These are phyloP conservation scores for Trichopoda pennipes DNA, from an alignment of 2,888 invertebrate genomes.

Conservation along the genomic window DNA sequence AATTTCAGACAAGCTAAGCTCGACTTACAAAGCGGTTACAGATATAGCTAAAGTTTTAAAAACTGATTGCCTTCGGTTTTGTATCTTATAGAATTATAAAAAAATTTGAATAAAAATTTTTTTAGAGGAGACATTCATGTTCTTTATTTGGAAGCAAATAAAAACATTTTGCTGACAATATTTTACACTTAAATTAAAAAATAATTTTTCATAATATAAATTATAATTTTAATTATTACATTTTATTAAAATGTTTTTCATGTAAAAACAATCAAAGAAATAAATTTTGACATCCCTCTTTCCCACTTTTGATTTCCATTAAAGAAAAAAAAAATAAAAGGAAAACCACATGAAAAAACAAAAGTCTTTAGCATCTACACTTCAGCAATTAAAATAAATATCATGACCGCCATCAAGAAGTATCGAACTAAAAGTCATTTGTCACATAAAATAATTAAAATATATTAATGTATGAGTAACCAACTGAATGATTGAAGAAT, in stretches of 20 bases:
- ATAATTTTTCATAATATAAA: too few relatives aligned
- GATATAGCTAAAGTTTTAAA: too few relatives aligned
- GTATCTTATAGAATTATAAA: too few relatives aligned
- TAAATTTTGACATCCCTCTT: not conserved
- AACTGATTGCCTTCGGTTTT: too few relatives aligned
- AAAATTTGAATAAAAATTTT: too few relatives aligned
- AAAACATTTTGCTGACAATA: too few relatives aligned
- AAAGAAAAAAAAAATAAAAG: not conserved
- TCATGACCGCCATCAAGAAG: slow-evolving; percentile 23
- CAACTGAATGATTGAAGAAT: slow-evolving; percentile 27
- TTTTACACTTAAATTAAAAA: too few relatives aligned
- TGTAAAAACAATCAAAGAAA: not conserved
- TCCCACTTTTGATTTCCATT: not conserved
- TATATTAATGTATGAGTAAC: slow-evolving; percentile 43
- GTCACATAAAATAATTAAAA: slow-evolving; percentile 50
- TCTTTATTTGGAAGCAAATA: too few relatives aligned
- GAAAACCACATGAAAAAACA: not conserved
- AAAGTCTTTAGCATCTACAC: not conserved
- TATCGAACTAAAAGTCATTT: slow-evolving; percentile 50
- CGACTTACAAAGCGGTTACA: too few relatives aligned
- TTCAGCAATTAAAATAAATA: not conserved
- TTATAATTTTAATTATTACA: too few relatives aligned
- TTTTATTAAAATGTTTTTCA: not conserved
- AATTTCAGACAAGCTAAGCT: too few relatives aligned
- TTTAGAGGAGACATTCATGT: too few relatives aligned